Evolutionary conservation across 2,888 invertebrate species (phyloP), one percentile per base, ranked within the genome.

Genomic region (Tiphia femorata): DNA sequence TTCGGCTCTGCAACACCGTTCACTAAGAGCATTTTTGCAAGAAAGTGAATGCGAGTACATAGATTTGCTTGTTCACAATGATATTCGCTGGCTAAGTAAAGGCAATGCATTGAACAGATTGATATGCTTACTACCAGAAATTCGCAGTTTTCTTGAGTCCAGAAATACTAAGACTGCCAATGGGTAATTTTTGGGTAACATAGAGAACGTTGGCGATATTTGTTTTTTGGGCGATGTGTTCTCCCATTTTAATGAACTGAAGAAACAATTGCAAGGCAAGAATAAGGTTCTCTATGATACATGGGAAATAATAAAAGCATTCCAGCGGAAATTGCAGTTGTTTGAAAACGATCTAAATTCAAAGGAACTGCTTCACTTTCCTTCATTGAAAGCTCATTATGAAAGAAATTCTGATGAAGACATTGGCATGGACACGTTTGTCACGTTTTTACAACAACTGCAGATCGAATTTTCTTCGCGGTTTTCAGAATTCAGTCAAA

Each of bases 351-450:
- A 44, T 19, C 30, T 44, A 12, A 29, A 44, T 44, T 44, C 44
- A 30, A 44, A 8, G 0, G 30, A 44, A 20, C 19, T 44, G 7
- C 29, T 44, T 29, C 19, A 43, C 30, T 44, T 44, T 44, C 19
- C 44, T 12, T 29, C 23, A 44, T 44, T 44, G 20, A 44, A 44
- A 44, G 30, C 30, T 30, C 44, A 44, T 44, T 44, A 30, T 44
- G 1, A 44, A 17, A 44, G 4, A 19, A 44, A n/a, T 44, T 1
- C 14, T 44, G 3, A 44, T 19, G 19, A 44, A 44, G 30, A 12
- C 30, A 12, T 8, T 29, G 27, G 30, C 8, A 12, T 29, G 1
- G 29, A 44, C 12, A 4, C 7, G 30, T 44, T 20, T 8, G 19
- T 30, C 8, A 1, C 17, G 8, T 44, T 44, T 44, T 7, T 44